Percentiles rank a stretch among this genome's conserved stretches.
Conservation (phyloP, 2,113 vertebrate genomes). For the Ceratotherium simum region DNA sequence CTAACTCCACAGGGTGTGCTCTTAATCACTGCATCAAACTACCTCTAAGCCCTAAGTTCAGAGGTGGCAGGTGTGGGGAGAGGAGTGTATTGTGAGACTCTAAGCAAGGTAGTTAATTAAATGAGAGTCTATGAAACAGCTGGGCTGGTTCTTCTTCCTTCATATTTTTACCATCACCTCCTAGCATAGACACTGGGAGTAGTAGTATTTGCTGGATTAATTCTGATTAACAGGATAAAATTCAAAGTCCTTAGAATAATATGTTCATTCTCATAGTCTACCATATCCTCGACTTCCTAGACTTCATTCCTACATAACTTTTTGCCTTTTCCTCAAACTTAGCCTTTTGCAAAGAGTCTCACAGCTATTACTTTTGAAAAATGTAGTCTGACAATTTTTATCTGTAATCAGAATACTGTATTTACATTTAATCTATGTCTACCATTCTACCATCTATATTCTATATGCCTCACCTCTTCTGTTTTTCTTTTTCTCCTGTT, state of each 20-base stretch:
- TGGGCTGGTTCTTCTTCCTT: background rate
- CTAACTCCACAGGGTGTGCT: background rate
- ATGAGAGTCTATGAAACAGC: background rate
- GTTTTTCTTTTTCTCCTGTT: background rate
- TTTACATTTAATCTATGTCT: background rate
- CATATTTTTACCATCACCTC: background rate
- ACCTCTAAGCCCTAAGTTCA: background rate
- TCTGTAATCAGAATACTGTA: background rate
- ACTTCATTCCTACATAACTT: background rate
- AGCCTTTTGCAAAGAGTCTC: background rate
- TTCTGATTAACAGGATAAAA: background rate
- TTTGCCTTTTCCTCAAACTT: background rate
- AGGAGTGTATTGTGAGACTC: background rate
- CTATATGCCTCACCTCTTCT: background rate
- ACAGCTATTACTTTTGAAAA: background rate
- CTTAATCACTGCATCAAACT: background rate
- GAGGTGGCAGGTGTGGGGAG: background rate
- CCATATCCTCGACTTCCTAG: background rate
- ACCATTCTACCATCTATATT: background rate
- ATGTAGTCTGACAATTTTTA: background rate
- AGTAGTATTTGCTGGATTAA: background rate
- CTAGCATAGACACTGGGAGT: background rate
- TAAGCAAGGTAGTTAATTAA: conserved; percentile 19
- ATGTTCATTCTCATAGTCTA: background rate
- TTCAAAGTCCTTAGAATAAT: background rate